A percentile compares a stretch with the other conserved stretches of the same genome.
phyloP scores from a whole-genome alignment of 2,113 vertebrate genomes.

The Coptodon bakossiorum region DNA sequence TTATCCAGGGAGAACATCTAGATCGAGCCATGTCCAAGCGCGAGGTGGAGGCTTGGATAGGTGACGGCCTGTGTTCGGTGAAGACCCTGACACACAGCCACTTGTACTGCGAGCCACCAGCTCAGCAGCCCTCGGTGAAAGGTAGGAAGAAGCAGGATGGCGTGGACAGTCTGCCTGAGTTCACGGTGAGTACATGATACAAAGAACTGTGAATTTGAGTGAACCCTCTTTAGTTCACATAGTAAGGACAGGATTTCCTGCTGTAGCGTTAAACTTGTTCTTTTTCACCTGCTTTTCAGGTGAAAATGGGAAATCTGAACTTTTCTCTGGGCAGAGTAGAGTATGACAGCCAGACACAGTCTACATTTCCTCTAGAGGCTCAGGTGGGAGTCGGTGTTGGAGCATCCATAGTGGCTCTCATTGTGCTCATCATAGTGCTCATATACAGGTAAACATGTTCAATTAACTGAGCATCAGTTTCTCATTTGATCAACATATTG shows the following conservation, averaged over 20 bases:
- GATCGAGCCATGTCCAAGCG: conserved; percentile 91
- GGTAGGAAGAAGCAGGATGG: conserved; percentile 75
- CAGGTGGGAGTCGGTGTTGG: conserved; percentile 92
- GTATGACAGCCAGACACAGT: conserved; percentile 85
- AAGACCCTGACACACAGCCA: conserved; percentile 91
- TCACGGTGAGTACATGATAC: conserved; percentile 76
- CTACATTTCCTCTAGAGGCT: conserved; percentile 87
- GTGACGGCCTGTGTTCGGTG: conserved; percentile 84
- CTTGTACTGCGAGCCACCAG: conserved; percentile 89
- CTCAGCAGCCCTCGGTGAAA: conserved; percentile 76
- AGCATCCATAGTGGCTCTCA: conserved; percentile 86
- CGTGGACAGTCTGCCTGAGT: conserved; percentile 83
- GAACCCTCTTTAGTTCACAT: neutral
- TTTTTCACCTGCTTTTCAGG: conserved; percentile 63
- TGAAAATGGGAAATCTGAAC: conserved; percentile 90
- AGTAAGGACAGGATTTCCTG: neutral
- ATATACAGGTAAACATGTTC: conserved; percentile 82
- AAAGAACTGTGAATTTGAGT: neutral
- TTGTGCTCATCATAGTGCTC: conserved; percentile 91
- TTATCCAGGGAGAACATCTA: conserved; percentile 85
- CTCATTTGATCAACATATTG: neutral
- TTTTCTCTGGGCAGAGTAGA: conserved; percentile 87
- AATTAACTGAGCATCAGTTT: neutral
- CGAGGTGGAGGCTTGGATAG: conserved; percentile 92
- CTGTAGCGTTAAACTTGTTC: neutral